Evolutionary conservation across 2,797 vertebrate species (phyloP).

Genomic region (Morus bassanus): DNA sequence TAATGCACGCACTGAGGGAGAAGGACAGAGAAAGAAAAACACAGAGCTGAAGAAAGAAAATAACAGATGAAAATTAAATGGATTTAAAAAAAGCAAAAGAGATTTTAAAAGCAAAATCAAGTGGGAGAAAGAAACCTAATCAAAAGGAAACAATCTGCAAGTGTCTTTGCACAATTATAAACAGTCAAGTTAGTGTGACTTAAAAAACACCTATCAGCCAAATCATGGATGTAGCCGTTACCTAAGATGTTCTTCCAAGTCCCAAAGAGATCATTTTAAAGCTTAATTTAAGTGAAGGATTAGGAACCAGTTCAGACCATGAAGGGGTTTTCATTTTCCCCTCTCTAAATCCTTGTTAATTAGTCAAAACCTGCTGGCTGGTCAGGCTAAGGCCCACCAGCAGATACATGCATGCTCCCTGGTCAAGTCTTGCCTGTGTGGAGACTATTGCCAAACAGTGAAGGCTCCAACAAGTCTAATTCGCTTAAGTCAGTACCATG

Average conservation of each 20-base stretch:
- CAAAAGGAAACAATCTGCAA: not conserved
- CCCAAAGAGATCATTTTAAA: not conserved
- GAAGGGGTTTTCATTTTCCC: not conserved
- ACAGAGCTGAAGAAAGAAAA: not conserved
- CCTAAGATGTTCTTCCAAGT: not conserved
- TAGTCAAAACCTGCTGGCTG: not conserved
- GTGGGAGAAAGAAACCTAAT: not conserved
- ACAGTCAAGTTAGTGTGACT: not conserved
- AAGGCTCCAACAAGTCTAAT: not conserved
- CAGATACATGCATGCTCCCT: accelerated
- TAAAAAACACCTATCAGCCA: not conserved
- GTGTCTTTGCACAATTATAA: not conserved
- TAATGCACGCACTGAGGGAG: not conserved
- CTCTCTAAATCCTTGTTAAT: not conserved
- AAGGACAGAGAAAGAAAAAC: not conserved
- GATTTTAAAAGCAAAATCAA: not conserved
- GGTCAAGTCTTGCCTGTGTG: not conserved
- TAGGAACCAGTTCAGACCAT: not conserved
- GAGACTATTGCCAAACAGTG: accelerated
- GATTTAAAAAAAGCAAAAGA: accelerated
- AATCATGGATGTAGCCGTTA: not conserved
- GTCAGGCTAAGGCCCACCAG: not conserved
- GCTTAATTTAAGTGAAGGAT: not conserved
- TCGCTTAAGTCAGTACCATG: not conserved
- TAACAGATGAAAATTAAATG: not conserved